Evolutionary conservation across 2,888 invertebrate species (phyloP).

Genomic region (Andrena marginata): DNA sequence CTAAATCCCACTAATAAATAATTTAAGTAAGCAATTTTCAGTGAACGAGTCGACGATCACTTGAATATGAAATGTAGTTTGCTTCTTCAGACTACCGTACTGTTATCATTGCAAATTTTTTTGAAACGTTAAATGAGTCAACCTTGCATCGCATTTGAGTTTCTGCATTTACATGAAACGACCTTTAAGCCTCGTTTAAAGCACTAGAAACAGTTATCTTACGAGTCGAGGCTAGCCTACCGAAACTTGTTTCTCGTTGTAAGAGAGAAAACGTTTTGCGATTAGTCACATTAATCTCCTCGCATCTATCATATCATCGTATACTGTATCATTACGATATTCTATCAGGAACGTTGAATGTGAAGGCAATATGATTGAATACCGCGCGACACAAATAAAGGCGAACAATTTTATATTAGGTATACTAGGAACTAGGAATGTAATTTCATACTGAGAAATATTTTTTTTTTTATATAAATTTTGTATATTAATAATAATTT

Average conservation of each 20-base stretch:
- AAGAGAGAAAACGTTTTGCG: not conserved
- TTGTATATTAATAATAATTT: no score
- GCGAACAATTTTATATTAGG: no score
- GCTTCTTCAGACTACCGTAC: not conserved
- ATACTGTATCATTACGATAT: no score
- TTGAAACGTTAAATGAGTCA: conserved; percentile 16
- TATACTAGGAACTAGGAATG: no score
- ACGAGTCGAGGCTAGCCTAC: not conserved
- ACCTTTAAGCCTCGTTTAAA: not conserved
- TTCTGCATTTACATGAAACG: conserved; percentile 18
- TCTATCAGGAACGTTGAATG: no score
- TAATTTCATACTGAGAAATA: no score
- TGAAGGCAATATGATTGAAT: no score
- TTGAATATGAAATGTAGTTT: not conserved
- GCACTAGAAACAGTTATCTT: conserved; percentile 15
- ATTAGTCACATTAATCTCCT: not conserved
- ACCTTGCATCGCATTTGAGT: conserved; percentile 9
- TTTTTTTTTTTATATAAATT: no score
- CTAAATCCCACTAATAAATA: no score
- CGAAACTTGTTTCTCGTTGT: conserved; percentile 13
- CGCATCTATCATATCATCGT: no score
- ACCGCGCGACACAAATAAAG: no score
- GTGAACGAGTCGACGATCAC: not conserved
- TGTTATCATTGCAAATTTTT: conserved; percentile 26
- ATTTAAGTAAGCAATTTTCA: not conserved